These are phyloP conservation scores for Eufriesea mexicana DNA, from an alignment of 1,140 invertebrate species.

Conservation along the genomic window DNA sequence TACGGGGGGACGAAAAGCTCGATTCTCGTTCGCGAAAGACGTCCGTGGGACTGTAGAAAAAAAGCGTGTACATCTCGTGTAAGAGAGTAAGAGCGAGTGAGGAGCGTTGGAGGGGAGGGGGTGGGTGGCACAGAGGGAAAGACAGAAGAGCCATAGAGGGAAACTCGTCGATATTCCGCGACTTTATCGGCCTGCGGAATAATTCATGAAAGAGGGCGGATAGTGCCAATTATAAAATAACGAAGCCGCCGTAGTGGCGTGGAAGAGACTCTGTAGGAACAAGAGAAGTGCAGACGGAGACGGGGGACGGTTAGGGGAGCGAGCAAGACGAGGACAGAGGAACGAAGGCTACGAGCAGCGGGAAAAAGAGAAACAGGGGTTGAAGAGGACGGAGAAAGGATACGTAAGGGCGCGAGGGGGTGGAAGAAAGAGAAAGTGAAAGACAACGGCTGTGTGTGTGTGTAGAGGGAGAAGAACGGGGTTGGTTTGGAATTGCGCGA, in stretches of 20 bases:
- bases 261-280: slow-evolving; percentile 40
- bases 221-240: slow-evolving; percentile 79
- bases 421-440: slow-evolving; percentile 22
- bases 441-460: neutral
- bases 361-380: neutral
- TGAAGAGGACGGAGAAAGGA: neutral
- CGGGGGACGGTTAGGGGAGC: neutral
- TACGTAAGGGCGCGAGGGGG: neutral
- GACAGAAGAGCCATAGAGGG: slow-evolving; percentile 32
- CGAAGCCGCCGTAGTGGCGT: slow-evolving; percentile 64
- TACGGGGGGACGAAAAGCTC: slow-evolving; percentile 17
- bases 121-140: neutral
- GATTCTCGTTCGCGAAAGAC: slow-evolving; percentile 27
- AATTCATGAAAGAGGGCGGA: slow-evolving; percentile 76
- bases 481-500: neutral
- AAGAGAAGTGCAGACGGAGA: slow-evolving; percentile 16
- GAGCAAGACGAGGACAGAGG: neutral
- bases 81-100: neutral
- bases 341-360: neutral
- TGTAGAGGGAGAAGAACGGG: neutral
- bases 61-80: neutral
- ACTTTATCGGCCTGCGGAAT: slow-evolving; percentile 72
- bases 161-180: slow-evolving; percentile 70
- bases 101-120: neutral
- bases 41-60: neutral